Percentiles rank a stretch among this genome's conserved stretches.
Conservation (phyloP, 2,888 invertebrate genomes). For the Drosophila leonis region DNA sequence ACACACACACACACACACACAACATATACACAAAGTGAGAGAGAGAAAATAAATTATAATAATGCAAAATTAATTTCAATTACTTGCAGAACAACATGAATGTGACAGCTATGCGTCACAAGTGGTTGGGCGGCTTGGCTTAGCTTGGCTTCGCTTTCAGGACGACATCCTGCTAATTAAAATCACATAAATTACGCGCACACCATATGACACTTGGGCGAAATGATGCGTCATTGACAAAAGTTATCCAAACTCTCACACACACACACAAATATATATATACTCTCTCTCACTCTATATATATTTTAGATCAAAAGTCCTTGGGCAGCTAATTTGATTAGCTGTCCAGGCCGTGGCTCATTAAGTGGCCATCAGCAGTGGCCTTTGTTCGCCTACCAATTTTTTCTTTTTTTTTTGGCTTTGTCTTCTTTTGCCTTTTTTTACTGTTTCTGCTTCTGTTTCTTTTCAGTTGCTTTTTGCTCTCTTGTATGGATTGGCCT, state of each 20-base stretch:
- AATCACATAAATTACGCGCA: conserved; percentile 76
- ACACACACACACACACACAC: conserved; percentile 7
- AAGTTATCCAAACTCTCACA: conserved; percentile 45
- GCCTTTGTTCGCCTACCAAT: conserved; percentile 39
- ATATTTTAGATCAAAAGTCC: conserved; percentile 62
- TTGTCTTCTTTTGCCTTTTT: conserved; percentile 3
- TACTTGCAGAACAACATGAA: conserved; percentile 72
- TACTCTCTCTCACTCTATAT: not conserved
- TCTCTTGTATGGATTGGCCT: conserved; percentile 28
- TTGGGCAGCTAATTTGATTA: conserved; percentile 79
- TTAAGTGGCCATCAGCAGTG: conserved; percentile 66
- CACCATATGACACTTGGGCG: conserved; percentile 65
- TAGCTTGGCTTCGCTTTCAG: conserved; percentile 4
- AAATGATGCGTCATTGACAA: conserved; percentile 51
- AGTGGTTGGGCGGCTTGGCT: conserved; percentile 10
- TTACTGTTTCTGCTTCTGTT: conserved; percentile 1
- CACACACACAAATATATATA: conserved; percentile 27
- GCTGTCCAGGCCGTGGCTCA: conserved; percentile 64
- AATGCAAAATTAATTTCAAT: conserved; percentile 81
- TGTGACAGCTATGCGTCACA: conserved; percentile 79
- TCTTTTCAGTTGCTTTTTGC: conserved; percentile 25
- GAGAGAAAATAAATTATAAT: conserved; percentile 41
- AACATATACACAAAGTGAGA: conserved; percentile 2
- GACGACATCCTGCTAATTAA: conserved; percentile 67
- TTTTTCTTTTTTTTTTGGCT: conserved; percentile 16